Base-by-base conservation (phyloP, 1,140 invertebrate species). In the Brachystomella parvula region DNA sequence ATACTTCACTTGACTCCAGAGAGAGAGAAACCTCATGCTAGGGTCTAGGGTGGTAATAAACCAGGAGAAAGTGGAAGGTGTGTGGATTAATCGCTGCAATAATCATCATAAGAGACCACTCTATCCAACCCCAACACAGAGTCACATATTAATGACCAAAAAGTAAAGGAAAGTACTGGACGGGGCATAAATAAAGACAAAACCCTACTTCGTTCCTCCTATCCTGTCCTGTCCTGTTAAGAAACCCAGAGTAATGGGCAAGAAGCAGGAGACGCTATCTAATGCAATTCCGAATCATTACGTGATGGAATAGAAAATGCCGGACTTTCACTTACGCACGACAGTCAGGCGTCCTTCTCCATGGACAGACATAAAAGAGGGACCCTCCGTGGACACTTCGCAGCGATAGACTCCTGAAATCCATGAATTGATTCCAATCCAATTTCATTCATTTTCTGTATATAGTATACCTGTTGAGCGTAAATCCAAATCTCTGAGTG, bases 381-480 rank as follows among this genome's bases (percentile, higher is more conserved):
- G 72, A 28, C 63, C 72, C 65, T 73, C 72, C 3, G 61, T 56
- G 26, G 67, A 69, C 17, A 73, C 72, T 65, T 73, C 72, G 64
- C 72, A 73, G 30, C 69, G 64, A 61, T 73, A 73, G 47, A 69
- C 47, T 58, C 72, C 49, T 53, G 49, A 19, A 53, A 53, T 9
- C 31, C 30, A 31, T 28, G 26, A 59, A 59, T 12, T 9, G 15
- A 59, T 28, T 3, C 57, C 12, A 28, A 6, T 2, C 30, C 3
- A 24, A 28, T 3, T 12, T 28, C 21, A 59, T 59, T 12, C 12
- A 12, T 12, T 28, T 28, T 21, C 21, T 59, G 24, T 6, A 28
- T 24, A 19, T 15, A 19, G 6, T 53, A 6, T 53, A 53, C 49
- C 71, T 69, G 72, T 69, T 69, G 72, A 71, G 49, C 64, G 44